A percentile compares a stretch with the other conserved stretches of the same genome.
These are phyloP conservation scores for Cephus nigrinus DNA, from an alignment of 2,888 invertebrate genomes.

Conservation along the genomic window DNA sequence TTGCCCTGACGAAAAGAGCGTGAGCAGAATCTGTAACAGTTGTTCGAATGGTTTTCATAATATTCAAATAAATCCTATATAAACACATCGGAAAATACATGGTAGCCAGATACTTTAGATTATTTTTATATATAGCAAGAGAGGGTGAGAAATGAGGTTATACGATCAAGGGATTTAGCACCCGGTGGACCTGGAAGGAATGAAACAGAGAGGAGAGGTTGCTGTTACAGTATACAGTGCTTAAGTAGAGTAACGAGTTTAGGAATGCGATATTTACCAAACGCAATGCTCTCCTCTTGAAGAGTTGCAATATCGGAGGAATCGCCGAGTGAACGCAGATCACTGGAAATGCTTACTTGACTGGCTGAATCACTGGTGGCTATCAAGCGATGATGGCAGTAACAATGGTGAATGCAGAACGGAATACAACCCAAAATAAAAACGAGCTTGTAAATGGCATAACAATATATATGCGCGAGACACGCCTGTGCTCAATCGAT, in stretches of 20 bases:
- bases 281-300: slow-evolving; percentile 64
- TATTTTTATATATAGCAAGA: neutral
- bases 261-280: slow-evolving; percentile 58
- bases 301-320: slow-evolving; percentile 63
- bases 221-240: neutral
- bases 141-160: too few relatives aligned
- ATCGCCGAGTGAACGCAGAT: slow-evolving; percentile 63
- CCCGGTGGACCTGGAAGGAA: too few relatives aligned
- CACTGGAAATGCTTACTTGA: slow-evolving; percentile 67
- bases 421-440: slow-evolving; percentile 50
- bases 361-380: slow-evolving; percentile 65
- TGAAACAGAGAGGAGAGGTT: neutral
- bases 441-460: slow-evolving; percentile 8
- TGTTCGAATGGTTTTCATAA: neutral
- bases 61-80: neutral
- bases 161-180: too few relatives aligned
- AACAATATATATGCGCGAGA: neutral
- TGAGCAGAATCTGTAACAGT: slow-evolving; percentile 79
- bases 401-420: slow-evolving; percentile 36
- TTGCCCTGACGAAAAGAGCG: slow-evolving; percentile 91
- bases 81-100: neutral
- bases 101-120: too few relatives aligned
- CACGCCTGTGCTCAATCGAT: neutral
- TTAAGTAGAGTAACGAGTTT: neutral
- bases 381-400: slow-evolving; percentile 57